Evolutionary conservation across 2,888 invertebrate genomes (phyloP), one percentile per base, ranked within the genome.

Genomic region (Oxycera nigricornis): DNA sequence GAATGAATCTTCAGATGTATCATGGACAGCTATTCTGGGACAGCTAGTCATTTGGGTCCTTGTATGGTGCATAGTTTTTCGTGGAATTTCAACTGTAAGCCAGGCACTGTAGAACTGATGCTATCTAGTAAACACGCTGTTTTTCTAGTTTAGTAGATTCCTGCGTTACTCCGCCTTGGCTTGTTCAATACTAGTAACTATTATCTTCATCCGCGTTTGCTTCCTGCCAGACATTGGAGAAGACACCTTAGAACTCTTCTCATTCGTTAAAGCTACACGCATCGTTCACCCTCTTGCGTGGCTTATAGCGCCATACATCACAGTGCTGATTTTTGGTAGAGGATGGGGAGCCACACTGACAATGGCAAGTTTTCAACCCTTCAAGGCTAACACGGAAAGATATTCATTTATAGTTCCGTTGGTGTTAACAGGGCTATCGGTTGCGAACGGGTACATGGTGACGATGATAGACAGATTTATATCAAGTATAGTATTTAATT

Each of bases 261-360:
- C 22, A 14, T 1, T 31, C 3, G 26, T 11, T 9, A 2, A 9
- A n/a, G n/a, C n/a, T n/a, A n/a, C n/a, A n/a, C n/a, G n/a, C n/a
- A n/a, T n/a, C n/a, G n/a, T n/a, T n/a, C n/a, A n/a, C n/a, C n/a
- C n/a, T n/a, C n/a, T 1, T 20, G 2, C 31, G 3, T 70, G 70
- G 70, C 1, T 70, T 4, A 46, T 62, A 2, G 17, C 39, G n/a
- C 28, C 50, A n/a, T 11, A 62, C 7, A n/a, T 62, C 1, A 17
- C 17, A 2, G 17, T 95, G 83, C 94, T 91, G 81, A 94, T 94
- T 0, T 90, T 96, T 28, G 96, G 96, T 0, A 91, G 93, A 0
- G 94, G 94, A 0, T 94, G 93, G 91, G 94, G 94, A 30, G 91
- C 92, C 2, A 88, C 94, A 52, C 88, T 94, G 73, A 91, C 93